Evolutionary conservation across 2,888 invertebrate genomes (phyloP), one percentile per base, ranked within the genome.

Genomic region (Gasteruption jaculator): DNA sequence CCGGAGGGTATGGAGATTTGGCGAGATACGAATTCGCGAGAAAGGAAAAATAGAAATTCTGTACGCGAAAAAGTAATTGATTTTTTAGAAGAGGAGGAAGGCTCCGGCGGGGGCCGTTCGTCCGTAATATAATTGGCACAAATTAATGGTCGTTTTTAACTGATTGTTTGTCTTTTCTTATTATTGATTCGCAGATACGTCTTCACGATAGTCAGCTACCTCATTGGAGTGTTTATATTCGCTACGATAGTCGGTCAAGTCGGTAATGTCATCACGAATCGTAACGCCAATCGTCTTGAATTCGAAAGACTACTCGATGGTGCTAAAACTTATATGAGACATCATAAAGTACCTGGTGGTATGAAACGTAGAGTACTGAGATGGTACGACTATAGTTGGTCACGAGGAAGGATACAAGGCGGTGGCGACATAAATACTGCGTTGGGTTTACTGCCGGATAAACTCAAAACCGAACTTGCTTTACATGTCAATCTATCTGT

Each of bases 351-450:
- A 18, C 95, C 95, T 5, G 87, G 91, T 24, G 92, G 91, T 12
- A 92, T 96, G 90, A 95, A 95, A 70, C 78, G 92, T n/a, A 77
- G 95, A 15, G 95, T 96, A 1, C 80, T 95, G 21, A 79, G 95
- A 5, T 95, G 95, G 95, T 96, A 95, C 73, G 94, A 95, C 74
- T 96, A 96, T 73, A 94, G 94, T 19, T 95, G 95, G 95, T 94
- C 94, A 3, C 79, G 95, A 45, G 95, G 95, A 5, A 78, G 94
- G 36, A 93, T 95, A 60, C 93, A 93, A 71, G 95, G 95, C 2
- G 93, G 92, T 1, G 92, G 93, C 6, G 95, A 95, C 71, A 95
- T 95, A 68, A 94, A 94, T 68, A 93, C 94, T 1, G 92, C 91
- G 2, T 76, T 95, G 38, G 93, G 93, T 8, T 75, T 95, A 21